Evolutionary conservation across 2,888 invertebrate species (phyloP).

Genomic region (Cerceris rybyensis): DNA sequence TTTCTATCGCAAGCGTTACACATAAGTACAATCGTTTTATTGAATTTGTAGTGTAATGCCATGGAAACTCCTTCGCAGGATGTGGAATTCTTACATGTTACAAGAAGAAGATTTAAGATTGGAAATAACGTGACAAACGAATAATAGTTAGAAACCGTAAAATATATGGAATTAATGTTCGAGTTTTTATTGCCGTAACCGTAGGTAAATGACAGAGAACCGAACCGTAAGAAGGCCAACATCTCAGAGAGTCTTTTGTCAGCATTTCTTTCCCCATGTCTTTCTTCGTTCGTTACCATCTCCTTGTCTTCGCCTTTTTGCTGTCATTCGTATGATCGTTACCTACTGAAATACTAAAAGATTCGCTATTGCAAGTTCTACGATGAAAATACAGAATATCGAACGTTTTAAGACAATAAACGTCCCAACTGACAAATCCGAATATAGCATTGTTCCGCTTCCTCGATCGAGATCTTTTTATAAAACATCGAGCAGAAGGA

Average conservation of each 20-base stretch:
- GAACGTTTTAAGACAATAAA: slow-evolving; percentile 18
- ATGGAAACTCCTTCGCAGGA: too few species aligned
- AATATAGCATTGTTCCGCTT: slow-evolving; percentile 45
- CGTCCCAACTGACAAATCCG: slow-evolving; percentile 21
- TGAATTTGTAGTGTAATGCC: too few species aligned
- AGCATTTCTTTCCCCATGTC: neutral
- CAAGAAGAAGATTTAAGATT: too few species aligned
- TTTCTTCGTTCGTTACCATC: slow-evolving; percentile 3
- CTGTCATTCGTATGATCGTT: neutral
- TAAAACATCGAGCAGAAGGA: slow-evolving; percentile 1
- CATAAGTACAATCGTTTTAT: too few species aligned
- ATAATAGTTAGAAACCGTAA: too few species aligned
- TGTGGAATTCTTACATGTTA: too few species aligned
- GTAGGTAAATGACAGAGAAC: neutral
- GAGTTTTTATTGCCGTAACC: neutral
- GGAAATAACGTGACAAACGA: too few species aligned
- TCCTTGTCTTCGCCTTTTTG: neutral
- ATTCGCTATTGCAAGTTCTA: neutral
- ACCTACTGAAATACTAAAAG: neutral
- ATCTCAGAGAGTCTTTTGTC: slow-evolving; percentile 21
- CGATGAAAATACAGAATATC: neutral
- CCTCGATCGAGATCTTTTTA: slow-evolving; percentile 31
- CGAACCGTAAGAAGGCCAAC: slow-evolving; percentile 10
- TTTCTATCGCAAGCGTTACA: too few species aligned
- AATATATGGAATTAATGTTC: too few species aligned